Evolutionary conservation across 2,113 vertebrate species (phyloP), one percentile per base, ranked within the genome.

Genomic region (Hipposideros armiger): DNA sequence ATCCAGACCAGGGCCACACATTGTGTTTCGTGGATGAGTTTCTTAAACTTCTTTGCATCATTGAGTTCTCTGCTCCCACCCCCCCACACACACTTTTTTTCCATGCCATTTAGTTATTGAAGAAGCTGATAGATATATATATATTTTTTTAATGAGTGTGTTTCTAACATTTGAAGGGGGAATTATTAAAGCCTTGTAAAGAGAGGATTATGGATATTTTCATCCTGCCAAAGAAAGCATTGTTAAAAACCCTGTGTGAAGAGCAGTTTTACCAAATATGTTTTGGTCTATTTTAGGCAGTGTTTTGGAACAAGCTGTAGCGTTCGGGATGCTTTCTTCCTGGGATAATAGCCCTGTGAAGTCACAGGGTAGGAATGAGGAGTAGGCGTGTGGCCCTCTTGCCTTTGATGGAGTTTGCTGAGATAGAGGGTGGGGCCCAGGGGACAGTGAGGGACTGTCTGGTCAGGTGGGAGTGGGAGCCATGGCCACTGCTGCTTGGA

Each of bases 201-300:
- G 58, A 82, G 47, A 66, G 16, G 50, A 22, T 73, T 22, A 5
- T 50, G 56, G 40, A 4, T 60, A 26, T 64, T 28, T 73, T 86
- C 56, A 73, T 62, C 13, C 14, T 74, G 92, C 96, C 96, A 96
- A 93, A 73, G 89, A 95, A 95, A 96, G 89, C 91, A 45, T 58
- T 83, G 58, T 93, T 89, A 58, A 67, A 60, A 88, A 26, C 50
- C 58, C 22, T 78, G 22, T 42, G 89, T 94, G 86, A 30, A 74
- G 50, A 83, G 19, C n/a, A 78, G 50, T 82, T 92, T 94, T n/a
- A 81, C 95, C 96, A 95, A 74, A 69, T 83, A 64, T 40, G 50
- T 86, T 93, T 78, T 72, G 54, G 82, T 86, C 97, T 94, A 36
- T 96, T 97, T 97, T 91, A 95, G 93, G 94, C 62, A 30, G 11